Evolutionary conservation across 2,888 invertebrate species (phyloP), one percentile per base, ranked within the genome.

Genomic region (Stenodera caucasica): DNA sequence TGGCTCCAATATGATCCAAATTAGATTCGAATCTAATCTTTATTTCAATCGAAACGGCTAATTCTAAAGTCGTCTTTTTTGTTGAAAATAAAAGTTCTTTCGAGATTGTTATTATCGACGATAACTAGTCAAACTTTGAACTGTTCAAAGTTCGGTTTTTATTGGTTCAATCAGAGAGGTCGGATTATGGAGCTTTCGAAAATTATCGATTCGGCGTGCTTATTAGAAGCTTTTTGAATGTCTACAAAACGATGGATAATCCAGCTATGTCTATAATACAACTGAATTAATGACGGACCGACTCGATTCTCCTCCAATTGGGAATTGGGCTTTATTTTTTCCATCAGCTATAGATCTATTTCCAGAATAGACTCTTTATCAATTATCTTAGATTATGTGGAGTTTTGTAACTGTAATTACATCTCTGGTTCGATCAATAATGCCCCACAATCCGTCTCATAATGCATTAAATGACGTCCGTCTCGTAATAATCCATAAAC

Each of bases 11-110:
- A 51, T 37, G 51, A 14, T 9, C 15, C n/a, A 32, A 32, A 32
- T 52, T 26, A 32, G 32, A 35, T 55, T 56, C 23, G 51, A 23
- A 49, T 54, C 56, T 49, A 56, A 53, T 35, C 50, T 50, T 1
- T 33, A 33, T 33, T 40, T 18, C 18, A 9, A 40, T 40, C 18
- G 37, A 40, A n/a, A n/a, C n/a, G n/a, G n/a, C n/a, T n/a, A n/a
- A n/a, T n/a, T n/a, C n/a, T n/a, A n/a, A n/a, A n/a, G n/a, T n/a
- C n/a, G n/a, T n/a, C n/a, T n/a, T n/a, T n/a, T n/a, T n/a, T n/a
- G 26, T 26, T 26, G 5, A 26, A 26, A 26, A 26, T 26, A 26
- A 26, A 26, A 26, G 5, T 5, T 2, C 26, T 26, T 26, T 26
- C n/a, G 26, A 4, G 5, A 26, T 26, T 26, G 26, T 26, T 26